phyloP scores from a whole-genome alignment of 2,113 vertebrate species.

The Protobothrops mucrosquamatus region DNA sequence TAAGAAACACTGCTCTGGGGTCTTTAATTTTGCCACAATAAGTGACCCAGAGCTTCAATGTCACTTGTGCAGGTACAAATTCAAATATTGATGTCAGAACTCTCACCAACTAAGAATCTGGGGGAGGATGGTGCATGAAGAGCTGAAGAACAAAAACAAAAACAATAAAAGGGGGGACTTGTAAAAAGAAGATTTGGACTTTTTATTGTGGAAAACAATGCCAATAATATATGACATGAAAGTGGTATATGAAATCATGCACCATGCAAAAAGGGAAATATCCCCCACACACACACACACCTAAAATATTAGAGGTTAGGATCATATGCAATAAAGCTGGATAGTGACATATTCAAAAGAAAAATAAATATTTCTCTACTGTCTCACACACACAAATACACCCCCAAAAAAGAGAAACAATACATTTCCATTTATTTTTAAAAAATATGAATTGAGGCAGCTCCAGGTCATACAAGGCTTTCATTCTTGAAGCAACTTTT shows the following conservation, averaged over 20 bases:
- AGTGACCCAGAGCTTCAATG: neutral
- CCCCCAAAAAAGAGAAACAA: neutral
- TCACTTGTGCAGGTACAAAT: neutral
- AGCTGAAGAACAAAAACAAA: neutral
- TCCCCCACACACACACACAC: neutral
- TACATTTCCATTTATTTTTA: neutral
- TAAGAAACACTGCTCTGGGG: neutral
- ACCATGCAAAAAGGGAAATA: neutral
- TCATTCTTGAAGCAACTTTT: neutral
- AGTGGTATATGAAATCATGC: neutral
- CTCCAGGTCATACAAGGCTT: neutral
- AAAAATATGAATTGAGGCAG: neutral
- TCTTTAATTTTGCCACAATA: neutral
- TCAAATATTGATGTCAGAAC: neutral
- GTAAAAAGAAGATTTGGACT: neutral
- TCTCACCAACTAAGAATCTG: neutral
- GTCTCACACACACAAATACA: neutral
- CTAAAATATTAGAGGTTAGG: neutral
- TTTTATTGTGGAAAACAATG: neutral
- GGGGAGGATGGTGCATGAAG: neutral
- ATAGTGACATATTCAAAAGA: neutral
- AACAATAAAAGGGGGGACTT: neutral
- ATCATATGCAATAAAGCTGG: neutral
- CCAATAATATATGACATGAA: neutral
- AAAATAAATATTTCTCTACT: neutral